Evolutionary conservation across 2,888 invertebrate genomes (phyloP).

Genomic region (Drosophila robusta): DNA sequence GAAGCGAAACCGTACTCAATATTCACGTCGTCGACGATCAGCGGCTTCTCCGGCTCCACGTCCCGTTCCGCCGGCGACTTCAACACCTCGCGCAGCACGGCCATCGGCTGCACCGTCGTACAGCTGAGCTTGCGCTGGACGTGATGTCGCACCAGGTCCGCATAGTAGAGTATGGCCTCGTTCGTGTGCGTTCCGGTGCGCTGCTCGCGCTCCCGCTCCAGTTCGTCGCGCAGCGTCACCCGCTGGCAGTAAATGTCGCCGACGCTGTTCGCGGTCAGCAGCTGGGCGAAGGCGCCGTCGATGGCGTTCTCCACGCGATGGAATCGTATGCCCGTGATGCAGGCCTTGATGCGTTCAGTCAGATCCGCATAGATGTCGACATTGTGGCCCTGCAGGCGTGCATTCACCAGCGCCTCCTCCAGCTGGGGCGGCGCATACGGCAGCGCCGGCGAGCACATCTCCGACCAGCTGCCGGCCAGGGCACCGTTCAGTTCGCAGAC

Average conservation of each 20-base stretch:
- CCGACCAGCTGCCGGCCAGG: conserved; percentile 18
- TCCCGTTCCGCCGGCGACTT: conserved; percentile 12
- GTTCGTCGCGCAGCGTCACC: conserved; percentile 42
- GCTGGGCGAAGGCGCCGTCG: conserved; percentile 51
- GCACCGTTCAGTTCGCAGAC: conserved; percentile 71
- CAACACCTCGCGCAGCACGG: conserved; percentile 54
- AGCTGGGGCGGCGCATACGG: conserved; percentile 78
- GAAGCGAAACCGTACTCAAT: conserved; percentile 61
- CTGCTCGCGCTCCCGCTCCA: conserved; percentile 29
- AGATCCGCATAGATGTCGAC: conserved; percentile 72
- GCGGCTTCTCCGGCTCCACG: conserved; percentile 35
- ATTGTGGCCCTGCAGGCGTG: conserved; percentile 56
- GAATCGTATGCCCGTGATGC: conserved; percentile 78
- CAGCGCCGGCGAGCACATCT: conserved; percentile 62
- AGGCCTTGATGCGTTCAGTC: conserved; percentile 68
- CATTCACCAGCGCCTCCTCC: conserved; percentile 62
- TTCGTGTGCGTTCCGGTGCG: conserved; percentile 57
- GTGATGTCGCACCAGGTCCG: conserved; percentile 46
- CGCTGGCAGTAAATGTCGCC: conserved; percentile 80
- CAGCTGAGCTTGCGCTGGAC: conserved; percentile 48
- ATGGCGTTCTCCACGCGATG: conserved; percentile 35
- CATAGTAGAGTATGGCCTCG: conserved; percentile 64
- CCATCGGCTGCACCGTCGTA: conserved; percentile 63
- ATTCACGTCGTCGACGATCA: conserved; percentile 37
- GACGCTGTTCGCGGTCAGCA: conserved; percentile 77